Conservation (phyloP, 2,797 vertebrate genomes). For the Urocyon cinereoargenteus region DNA sequence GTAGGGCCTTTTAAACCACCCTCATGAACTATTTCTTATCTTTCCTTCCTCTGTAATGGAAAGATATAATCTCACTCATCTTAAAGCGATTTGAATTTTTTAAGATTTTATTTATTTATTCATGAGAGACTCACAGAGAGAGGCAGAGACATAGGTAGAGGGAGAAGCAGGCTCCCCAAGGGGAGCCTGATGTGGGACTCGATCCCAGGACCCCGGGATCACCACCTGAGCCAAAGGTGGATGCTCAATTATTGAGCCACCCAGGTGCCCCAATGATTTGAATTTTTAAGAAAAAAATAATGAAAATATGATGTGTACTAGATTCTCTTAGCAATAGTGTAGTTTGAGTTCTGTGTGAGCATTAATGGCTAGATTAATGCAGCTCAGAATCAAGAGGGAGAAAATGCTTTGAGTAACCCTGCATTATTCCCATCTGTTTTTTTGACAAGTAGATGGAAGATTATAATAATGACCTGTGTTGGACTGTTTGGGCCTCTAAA, state of each 20-base stretch:
- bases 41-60: background rate
- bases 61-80: background rate
- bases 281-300: constrained; percentile 18
- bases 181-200: too few species aligned
- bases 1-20: background rate
- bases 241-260: too few species aligned
- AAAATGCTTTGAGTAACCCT: background rate
- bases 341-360: background rate
- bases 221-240: too few species aligned
- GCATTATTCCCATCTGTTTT: background rate
- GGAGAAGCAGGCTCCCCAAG: too few species aligned
- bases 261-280: background rate
- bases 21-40: background rate
- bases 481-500: background rate
- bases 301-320: background rate
- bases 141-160: too few species aligned
- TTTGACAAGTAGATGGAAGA: background rate
- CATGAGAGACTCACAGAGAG: too few species aligned
- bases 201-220: too few species aligned
- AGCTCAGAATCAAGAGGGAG: background rate
- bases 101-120: too few species aligned
- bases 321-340: background rate
- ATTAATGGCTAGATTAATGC: background rate
- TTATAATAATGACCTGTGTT: background rate
- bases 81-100: background rate